Evolutionary conservation across 2,888 invertebrate genomes (phyloP).

Genomic region (Sarcophaga rosellei): DNA sequence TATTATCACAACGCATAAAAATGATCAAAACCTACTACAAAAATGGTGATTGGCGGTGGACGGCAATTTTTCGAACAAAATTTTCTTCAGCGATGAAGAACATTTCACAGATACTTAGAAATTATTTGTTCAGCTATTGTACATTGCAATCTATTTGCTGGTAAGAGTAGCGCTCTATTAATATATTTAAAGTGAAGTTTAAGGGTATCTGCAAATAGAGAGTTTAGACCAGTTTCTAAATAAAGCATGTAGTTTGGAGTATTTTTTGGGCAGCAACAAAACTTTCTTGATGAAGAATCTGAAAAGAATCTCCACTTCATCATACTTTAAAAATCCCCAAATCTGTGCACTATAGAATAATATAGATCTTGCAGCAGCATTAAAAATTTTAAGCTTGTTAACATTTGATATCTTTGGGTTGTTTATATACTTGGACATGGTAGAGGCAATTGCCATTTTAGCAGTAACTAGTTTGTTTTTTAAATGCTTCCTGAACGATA

Average conservation of each 20-base stretch:
- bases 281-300: not conserved
- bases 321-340: not conserved
- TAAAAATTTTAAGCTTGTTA: too few species aligned
- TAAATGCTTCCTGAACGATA: slow-evolving; percentile 28
- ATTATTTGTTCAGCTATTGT: not conserved
- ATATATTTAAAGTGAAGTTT: not conserved
- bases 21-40: too few species aligned
- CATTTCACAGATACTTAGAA: too few species aligned
- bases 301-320: not conserved
- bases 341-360: not conserved
- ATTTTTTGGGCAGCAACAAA: not conserved
- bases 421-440: slow-evolving; percentile 26
- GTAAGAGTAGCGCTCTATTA: not conserved
- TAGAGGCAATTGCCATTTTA: slow-evolving; percentile 24
- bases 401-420: slow-evolving; percentile 4
- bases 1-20: too few species aligned
- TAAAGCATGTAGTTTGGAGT: not conserved
- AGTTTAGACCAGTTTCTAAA: slow-evolving; percentile 1
- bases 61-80: too few species aligned
- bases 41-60: too few species aligned
- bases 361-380: not conserved
- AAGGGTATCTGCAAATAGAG: not conserved
- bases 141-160: not conserved
- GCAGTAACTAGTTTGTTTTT: slow-evolving; percentile 1
- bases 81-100: too few species aligned